A percentile compares a stretch with the other conserved stretches of the same genome.
Conservation (phyloP, 2,797 vertebrate genomes). For the Hypotaenidia okinawae region DNA sequence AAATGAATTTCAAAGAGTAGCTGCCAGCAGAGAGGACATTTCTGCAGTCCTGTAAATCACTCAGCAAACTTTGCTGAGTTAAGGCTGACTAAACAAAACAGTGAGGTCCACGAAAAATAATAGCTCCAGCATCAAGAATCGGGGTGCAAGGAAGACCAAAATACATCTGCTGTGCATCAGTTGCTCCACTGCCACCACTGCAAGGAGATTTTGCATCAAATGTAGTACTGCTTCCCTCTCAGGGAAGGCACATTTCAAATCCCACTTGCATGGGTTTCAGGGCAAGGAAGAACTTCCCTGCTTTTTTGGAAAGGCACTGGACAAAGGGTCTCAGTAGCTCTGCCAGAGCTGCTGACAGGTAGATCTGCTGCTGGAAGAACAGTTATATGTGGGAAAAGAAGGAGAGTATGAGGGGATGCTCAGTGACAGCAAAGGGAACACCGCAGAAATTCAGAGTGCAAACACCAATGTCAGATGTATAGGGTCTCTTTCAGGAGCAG, state of each 20-base stretch:
- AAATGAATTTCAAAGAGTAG: conserved; percentile 60
- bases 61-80: conserved; percentile 27
- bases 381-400: not conserved
- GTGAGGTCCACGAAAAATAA: not conserved
- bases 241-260: not conserved
- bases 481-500: not conserved
- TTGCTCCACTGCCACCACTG: not conserved
- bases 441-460: not conserved
- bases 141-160: not conserved
- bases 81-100: not conserved
- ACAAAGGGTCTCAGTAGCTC: not conserved
- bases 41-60: conserved; percentile 51
- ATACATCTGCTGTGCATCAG: not conserved
- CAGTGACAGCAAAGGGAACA: not conserved
- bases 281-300: not conserved
- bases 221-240: not conserved
- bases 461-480: not conserved
- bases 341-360: not conserved
- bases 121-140: not conserved
- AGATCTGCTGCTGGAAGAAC: not conserved
- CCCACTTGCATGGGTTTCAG: not conserved
- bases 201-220: not conserved
- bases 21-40: not conserved
- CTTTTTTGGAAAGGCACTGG: not conserved
- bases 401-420: not conserved